phyloP scores from a whole-genome alignment of 2,888 invertebrate species.

The Anticlea derivata region DNA sequence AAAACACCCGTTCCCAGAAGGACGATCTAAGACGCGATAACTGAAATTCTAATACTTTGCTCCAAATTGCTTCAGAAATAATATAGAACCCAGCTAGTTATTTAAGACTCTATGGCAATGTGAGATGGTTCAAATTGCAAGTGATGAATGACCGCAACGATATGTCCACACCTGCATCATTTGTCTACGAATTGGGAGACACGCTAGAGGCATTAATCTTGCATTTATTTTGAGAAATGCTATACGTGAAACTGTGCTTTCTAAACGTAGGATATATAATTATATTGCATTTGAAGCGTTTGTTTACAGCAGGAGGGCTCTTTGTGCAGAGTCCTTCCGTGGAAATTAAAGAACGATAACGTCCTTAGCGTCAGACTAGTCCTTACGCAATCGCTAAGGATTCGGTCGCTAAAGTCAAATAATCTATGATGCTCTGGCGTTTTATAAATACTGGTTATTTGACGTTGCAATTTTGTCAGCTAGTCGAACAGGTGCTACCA shows the following conservation, averaged over 20 bases:
- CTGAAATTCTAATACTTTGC: constrained; percentile 18
- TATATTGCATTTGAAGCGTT: too few relatives aligned
- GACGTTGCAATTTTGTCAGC: too few relatives aligned
- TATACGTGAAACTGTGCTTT: not conserved
- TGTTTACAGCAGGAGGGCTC: not conserved
- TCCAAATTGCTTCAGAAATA: constrained; percentile 19
- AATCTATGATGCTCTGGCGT: too few relatives aligned
- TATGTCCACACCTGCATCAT: constrained; percentile 26
- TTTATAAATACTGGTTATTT: too few relatives aligned
- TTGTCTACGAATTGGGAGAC: constrained; percentile 24
- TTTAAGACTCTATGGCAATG: not conserved
- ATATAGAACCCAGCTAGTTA: not conserved
- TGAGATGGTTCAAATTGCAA: constrained; percentile 1
- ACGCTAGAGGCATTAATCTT: constrained; percentile 19
- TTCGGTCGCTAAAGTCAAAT: too few relatives aligned
- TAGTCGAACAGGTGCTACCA: too few relatives aligned
- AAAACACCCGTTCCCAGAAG: constrained; percentile 16
- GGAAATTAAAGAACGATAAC: too few relatives aligned
- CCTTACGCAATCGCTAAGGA: too few relatives aligned
- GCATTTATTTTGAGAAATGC: constrained; percentile 24
- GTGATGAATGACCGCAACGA: not conserved
- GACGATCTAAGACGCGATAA: constrained; percentile 15
- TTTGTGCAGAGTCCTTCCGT: not conserved
- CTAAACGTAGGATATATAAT: not conserved
- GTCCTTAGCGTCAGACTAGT: too few relatives aligned